Base-by-base conservation (phyloP, 2,113 vertebrate genomes). In the Neogale vison region DNA sequence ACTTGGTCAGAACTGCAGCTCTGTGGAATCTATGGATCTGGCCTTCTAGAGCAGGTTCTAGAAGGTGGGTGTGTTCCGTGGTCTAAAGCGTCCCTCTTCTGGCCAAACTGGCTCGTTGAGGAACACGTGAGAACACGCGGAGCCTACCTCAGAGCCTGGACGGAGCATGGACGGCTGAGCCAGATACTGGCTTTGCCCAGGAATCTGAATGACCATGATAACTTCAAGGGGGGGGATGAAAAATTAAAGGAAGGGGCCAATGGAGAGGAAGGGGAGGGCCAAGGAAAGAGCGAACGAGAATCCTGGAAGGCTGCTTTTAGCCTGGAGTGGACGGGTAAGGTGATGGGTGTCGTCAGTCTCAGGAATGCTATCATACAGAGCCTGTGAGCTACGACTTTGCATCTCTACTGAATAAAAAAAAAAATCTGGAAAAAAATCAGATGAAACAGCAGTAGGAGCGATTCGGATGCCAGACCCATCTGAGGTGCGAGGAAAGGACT, bases 341-440 rank as follows among this genome's bases (percentile, higher is more conserved):
- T 36, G 61, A 63, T 55, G 47, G 63, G 9, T 92, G 74, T 72
- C 89, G 47, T 88, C 85, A 52, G n/a, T 91, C 93, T 96, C 97
- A 96, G 97, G 97, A 97, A 94, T 94, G 96, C 88, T 88, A 6
- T 59, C 31, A 81, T 26, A 74, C 76, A 34, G 55, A 90, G 91
- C 88, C 95, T 71, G 82, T 59, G 95, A 97, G 88, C 92, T 79
- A 80, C 95, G 69, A 88, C 90, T 96, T 79, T 92, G 95, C 92
- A 88, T 97, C 93, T 96, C 91, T 92, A 92, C 96, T 94, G 90
- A 98, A 97, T 96, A 95, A 96, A 95, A 86, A 90, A 94, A 79
- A 94, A 85, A 89, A 83, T 29, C 67, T 96, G 90, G 90, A 91
- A 93, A 97, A 97, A 94, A 95, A 82, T 90, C 63, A 95, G 59